Evolutionary conservation across 1,140 invertebrate species (phyloP), one percentile per base, ranked within the genome.

Genomic region (Acromyrmex charruanus): DNA sequence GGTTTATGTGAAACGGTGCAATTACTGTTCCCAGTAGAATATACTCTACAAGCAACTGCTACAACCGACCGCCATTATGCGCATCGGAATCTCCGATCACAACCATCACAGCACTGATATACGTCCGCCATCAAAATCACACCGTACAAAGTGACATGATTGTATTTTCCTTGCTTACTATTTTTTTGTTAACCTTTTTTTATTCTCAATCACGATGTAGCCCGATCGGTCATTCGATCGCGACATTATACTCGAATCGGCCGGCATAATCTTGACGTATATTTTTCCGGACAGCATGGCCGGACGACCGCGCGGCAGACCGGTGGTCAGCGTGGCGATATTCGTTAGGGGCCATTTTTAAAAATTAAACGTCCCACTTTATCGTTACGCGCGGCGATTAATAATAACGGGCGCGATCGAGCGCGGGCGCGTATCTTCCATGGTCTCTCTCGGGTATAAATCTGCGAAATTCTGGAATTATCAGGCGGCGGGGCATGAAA

Each of bases 401-500:
- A 91, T 91, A 91, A 91, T 91, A 91, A 84, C 79, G 87, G 89
- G 87, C 82, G 87, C 87, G 87, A 91, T 91, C 89, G 89, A 72
- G 66, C 84, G 81, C 61, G 79, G 16, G 79, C 66, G 80, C 84
- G 82, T 91, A 91, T 91, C 90, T 91, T 91, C 88, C 86, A 91
- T 91, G 88, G 88, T 86, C 89, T 91, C 90, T 84, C 86, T 85
- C 85, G 87, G 58, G 89, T 91, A 91, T 91, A 91, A 91, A 91
- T 91, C 89, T 84, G 90, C 87, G 90, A 91, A 91, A 91, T 90
- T 91, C 89, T 91, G 89, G 90, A 91, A 91, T 91, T 91, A 91
- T 91, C 90, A 91, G 89, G 85, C 89, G 85, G 85, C 89, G 87
- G 82, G 84, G 91, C 92, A 92, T 92, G 93, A 92, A 93, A 93